Base-by-base conservation (phyloP, 2,113 vertebrate species). In the Acrocephalus kingi region DNA sequence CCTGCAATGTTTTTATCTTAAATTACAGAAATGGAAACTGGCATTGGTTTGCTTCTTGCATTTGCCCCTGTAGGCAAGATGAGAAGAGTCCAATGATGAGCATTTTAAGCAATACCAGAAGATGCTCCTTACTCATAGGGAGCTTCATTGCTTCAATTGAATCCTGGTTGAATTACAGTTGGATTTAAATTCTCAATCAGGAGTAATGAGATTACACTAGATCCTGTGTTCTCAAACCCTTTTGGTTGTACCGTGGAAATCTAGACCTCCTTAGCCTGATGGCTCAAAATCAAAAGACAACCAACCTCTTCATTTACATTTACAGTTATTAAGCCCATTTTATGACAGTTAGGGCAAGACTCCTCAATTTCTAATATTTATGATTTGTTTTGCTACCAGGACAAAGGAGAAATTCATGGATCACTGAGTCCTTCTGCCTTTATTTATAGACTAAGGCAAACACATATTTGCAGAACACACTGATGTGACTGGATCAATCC, bases 41-140 rank as follows among this genome's bases (percentile, higher is more conserved):
- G 16, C 33, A 35, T 11, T 15, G 3, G 0, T 73, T 66, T 76
- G 37, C 31, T 63, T 52, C 68, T 63, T 25, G 16, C 19, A 9
- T 63, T 35, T 66, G 14, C 21, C 56, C 15, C 8, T 41, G 15
- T 39, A 33, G 51, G 39, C 30, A 52, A 39, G 35, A 22, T 25
- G 56, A 85, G 75, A 24, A 16, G 31, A 39, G 21, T 12, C 54
- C 1, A 0, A 16, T 0, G 0, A 37, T 0, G 3, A 63, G 28
- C 66, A 63, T 49, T 55, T 58, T 5, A 15, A 5, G 0, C 24
- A 43, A 15, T 43, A 24, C 56, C 4, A 5, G 33, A 2, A 5
- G 35, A 68, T 56, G 54, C 7, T 64, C 15, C 61, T 58, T 24
- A 6, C 33, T 61, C 3, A 0, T 3, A 33, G 41, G 58, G 63